phyloP scores from a whole-genome alignment of 2,888 invertebrate species.

The Oasisia sp. region DNA sequence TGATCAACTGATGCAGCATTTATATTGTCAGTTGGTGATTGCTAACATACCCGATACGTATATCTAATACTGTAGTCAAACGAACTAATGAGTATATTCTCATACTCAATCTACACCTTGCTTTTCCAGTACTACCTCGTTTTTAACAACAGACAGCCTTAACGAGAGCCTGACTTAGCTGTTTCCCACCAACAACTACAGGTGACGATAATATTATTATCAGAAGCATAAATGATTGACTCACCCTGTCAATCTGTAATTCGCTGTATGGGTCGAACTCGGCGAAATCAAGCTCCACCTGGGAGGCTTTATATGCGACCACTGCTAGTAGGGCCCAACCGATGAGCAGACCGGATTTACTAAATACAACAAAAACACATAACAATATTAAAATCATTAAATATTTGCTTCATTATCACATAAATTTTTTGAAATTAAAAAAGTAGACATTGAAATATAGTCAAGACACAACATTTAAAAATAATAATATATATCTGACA shows the following conservation, averaged over 20 bases:
- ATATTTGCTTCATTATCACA: too few species aligned
- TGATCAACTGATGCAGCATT: neutral
- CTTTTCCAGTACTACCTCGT: neutral
- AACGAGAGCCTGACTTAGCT: neutral
- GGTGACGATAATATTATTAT: neutral
- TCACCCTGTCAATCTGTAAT: slow-evolving; percentile 84
- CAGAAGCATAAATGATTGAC: slow-evolving; percentile 44
- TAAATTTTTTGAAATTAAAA: too few species aligned
- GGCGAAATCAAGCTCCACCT: slow-evolving; percentile 97
- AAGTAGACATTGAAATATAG: too few species aligned
- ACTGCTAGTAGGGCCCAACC: slow-evolving; percentile 67
- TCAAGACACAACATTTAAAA: too few species aligned
- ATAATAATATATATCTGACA: too few species aligned
- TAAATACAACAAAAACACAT: slow-evolving; percentile 57
- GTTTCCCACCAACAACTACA: neutral
- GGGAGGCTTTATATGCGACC: slow-evolving; percentile 74
- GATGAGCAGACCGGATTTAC: slow-evolving; percentile 71
- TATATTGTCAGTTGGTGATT: neutral
- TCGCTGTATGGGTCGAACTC: slow-evolving; percentile 99
- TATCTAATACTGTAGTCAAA: neutral
- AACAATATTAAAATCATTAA: too few species aligned
- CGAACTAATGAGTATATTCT: neutral
- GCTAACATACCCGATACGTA: neutral
- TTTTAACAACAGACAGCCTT: neutral
- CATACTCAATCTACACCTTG: neutral